These are phyloP conservation scores for Lasioglossum marginatum DNA, from an alignment of 2,888 invertebrate genomes.

Conservation along the genomic window DNA sequence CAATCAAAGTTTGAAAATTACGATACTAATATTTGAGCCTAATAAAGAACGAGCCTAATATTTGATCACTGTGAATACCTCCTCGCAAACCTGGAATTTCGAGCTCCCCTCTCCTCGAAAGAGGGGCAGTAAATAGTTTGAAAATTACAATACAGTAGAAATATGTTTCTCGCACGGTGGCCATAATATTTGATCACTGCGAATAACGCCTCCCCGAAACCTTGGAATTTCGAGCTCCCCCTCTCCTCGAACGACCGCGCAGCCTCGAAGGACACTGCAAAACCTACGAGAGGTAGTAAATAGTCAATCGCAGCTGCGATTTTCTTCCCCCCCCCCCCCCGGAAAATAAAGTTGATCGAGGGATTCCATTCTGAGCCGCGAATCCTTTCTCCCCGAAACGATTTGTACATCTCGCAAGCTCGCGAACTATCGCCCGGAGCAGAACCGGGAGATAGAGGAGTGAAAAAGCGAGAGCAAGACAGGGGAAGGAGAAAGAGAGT, in stretches of 20 bases:
- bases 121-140: too few relatives aligned
- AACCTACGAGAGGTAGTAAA: not conserved
- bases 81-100: too few relatives aligned
- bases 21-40: too few relatives aligned
- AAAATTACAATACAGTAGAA: too few relatives aligned
- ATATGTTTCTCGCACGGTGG: too few relatives aligned
- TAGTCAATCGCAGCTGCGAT: constrained; percentile 4
- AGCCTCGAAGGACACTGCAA: not conserved
- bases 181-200: not conserved
- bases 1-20: too few relatives aligned
- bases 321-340: not conserved
- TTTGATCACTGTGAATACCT: too few relatives aligned
- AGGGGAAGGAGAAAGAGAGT: not conserved
- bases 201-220: not conserved
- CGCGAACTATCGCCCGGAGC: not conserved
- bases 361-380: constrained; percentile 5
- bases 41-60: too few relatives aligned
- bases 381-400: constrained; percentile 11
- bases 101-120: too few relatives aligned
- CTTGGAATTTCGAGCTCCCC: not conserved
- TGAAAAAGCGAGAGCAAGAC: not conserved
- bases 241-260: not conserved
- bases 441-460: not conserved
- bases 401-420: constrained; percentile 26
- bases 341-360: constrained; percentile 20